These are phyloP conservation scores for Slavum lentiscoides DNA, from an alignment of 2,888 invertebrate genomes.

Conservation along the genomic window DNA sequence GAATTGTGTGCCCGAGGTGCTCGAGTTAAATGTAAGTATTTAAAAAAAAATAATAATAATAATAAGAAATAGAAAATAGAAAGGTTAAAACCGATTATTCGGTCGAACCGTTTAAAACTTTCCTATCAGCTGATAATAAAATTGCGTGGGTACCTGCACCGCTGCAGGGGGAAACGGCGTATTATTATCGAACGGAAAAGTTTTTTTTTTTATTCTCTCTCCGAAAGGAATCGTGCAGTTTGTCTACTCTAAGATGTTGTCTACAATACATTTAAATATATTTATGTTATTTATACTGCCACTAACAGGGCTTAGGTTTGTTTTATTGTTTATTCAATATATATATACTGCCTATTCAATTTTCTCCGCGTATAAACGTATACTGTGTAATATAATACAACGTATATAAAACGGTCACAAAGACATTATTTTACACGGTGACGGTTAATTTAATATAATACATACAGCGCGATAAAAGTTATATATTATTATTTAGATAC, in stretches of 20 bases:
- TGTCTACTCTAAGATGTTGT: conserved; percentile 1
- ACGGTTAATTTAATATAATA: too few relatives aligned
- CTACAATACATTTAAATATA: background rate
- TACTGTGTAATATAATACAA: too few relatives aligned
- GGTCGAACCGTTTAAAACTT: conserved; percentile 46
- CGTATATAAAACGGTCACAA: too few relatives aligned
- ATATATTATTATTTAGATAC: too few relatives aligned
- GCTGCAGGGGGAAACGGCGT: background rate
- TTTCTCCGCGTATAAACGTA: too few relatives aligned
- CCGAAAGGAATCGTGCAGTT: background rate
- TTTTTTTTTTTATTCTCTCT: conserved; percentile 37
- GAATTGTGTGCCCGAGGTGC: conserved; percentile 31
- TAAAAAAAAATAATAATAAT: conserved; percentile 27
- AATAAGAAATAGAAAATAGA: background rate
- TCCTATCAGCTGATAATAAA: conserved; percentile 49
- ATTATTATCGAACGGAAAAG: conserved; percentile 13
- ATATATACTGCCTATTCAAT: background rate
- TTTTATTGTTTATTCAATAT: conserved; percentile 16
- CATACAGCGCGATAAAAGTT: too few relatives aligned
- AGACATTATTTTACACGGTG: too few relatives aligned
- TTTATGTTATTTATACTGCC: conserved; percentile 4
- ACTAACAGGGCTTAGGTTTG: background rate
- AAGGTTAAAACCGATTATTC: conserved; percentile 55
- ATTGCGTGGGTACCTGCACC: conserved; percentile 5
- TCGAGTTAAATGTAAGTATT: conserved; percentile 35